Evolutionary conservation across 2,113 vertebrate genomes (phyloP).

Genomic region (Chascanopsetta lugubris): DNA sequence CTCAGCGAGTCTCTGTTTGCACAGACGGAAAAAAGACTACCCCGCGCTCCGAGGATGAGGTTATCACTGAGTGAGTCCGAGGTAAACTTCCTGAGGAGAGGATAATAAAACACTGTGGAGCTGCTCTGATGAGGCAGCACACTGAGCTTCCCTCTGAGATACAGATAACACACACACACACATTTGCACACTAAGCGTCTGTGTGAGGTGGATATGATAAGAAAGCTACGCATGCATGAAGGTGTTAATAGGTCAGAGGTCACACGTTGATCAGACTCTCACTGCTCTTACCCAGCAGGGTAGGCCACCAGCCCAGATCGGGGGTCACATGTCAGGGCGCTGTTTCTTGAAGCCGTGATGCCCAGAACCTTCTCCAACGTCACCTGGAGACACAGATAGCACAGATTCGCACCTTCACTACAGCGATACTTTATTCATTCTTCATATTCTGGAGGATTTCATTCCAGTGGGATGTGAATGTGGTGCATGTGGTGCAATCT

Average conservation of each 20-base stretch:
- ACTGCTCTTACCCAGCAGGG: slow-evolving; percentile 87
- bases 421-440: too few species aligned
- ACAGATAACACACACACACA: slow-evolving; percentile 10
- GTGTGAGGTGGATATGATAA: slow-evolving; percentile 36
- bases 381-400: slow-evolving; percentile 78
- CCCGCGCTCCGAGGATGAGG: neutral
- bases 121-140: slow-evolving; percentile 26
- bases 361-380: slow-evolving; percentile 94
- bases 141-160: slow-evolving; percentile 37
- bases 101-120: slow-evolving; percentile 25
- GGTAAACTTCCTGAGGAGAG: slow-evolving; percentile 16
- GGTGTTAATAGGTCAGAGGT: slow-evolving; percentile 37
- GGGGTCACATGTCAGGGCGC: slow-evolving; percentile 90
- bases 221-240: neutral
- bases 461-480: neutral
- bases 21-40: slow-evolving; percentile 17
- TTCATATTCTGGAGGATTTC: too few species aligned
- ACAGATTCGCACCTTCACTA: neutral
- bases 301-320: slow-evolving; percentile 92
- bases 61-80: slow-evolving; percentile 18
- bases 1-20: slow-evolving; percentile 18
- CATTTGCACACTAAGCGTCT: slow-evolving; percentile 40
- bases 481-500: too few species aligned
- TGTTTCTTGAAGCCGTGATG: slow-evolving; percentile 90
- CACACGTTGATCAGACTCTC: neutral